Percentiles rank a stretch among this genome's conserved stretches.
Evolutionary conservation across 2,888 invertebrate species (phyloP).

Genomic region (Noctua comes): DNA sequence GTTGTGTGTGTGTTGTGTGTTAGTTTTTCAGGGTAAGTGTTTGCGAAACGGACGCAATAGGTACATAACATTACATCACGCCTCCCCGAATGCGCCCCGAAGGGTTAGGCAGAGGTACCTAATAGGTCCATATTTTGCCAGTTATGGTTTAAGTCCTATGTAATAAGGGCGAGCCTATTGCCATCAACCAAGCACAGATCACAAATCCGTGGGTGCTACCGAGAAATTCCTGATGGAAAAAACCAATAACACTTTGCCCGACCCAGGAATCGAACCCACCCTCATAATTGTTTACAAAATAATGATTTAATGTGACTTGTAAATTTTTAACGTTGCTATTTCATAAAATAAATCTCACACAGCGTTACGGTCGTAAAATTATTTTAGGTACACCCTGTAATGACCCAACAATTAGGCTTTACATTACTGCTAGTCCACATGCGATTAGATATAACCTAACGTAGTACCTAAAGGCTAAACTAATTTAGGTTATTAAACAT

Average conservation of each 20-base stretch:
- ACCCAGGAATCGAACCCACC: not conserved
- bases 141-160: no score
- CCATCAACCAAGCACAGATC: no score
- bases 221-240: no score
- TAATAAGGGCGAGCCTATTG: no score
- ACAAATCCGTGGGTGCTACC: no score
- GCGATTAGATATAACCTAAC: conserved; percentile 43
- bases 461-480: not conserved
- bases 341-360: conserved; percentile 41
- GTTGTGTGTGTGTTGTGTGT: no score
- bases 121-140: no score
- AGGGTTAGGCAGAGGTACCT: no score
- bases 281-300: no score
- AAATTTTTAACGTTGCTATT: conserved; percentile 11
- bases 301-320: not conserved
- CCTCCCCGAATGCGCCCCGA: no score
- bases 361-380: conserved; percentile 39
- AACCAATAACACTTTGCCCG: not conserved
- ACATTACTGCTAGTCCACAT: conserved; percentile 54
- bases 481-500: conserved; percentile 6
- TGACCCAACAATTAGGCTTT: conserved; percentile 52
- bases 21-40: not conserved
- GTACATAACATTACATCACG: no score
- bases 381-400: conserved; percentile 43
- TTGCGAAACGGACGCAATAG: not conserved